Percentiles rank a stretch among this genome's conserved stretches.
These are phyloP conservation scores for Macrotis lagotis DNA, from an alignment of 2,113 vertebrate genomes.

Conservation along the genomic window DNA sequence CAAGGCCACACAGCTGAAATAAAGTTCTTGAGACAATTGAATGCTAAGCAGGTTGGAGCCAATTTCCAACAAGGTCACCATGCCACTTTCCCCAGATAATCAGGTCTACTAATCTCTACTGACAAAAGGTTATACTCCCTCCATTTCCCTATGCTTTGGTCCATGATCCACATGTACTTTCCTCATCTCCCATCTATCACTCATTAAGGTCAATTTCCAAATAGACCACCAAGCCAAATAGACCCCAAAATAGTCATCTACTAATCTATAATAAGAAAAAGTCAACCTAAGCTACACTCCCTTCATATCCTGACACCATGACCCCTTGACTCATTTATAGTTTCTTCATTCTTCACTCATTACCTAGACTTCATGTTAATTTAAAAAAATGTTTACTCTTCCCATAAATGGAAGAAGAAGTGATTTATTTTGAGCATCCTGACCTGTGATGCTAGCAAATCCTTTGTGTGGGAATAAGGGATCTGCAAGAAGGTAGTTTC, in stretches of 20 bases:
- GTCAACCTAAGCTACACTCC: not conserved
- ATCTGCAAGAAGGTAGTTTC: constrained; percentile 5
- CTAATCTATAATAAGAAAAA: not conserved
- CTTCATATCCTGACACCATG: not conserved
- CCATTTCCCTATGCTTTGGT: not conserved
- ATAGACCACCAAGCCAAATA: not conserved
- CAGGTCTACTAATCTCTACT: not conserved
- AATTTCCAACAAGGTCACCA: not conserved
- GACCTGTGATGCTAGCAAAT: not conserved
- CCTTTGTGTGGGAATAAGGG: not conserved
- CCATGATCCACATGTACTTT: not conserved
- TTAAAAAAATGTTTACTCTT: not conserved
- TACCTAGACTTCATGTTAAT: not conserved
- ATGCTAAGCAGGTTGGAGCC: not conserved
- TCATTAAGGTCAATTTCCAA: not conserved
- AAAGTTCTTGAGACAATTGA: not conserved
- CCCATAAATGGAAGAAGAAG: not conserved
- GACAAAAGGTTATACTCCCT: not conserved
- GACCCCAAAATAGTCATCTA: not conserved
- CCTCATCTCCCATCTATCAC: not conserved
- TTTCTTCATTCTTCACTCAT: not conserved
- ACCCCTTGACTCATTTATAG: not conserved
- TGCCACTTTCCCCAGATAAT: not conserved
- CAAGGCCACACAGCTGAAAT: too few species aligned
- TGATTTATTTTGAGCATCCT: not conserved